Percentiles rank a stretch among this genome's conserved stretches.
These are phyloP conservation scores for Mimas tiliae DNA, from an alignment of 2,888 invertebrate genomes.

Conservation along the genomic window DNA sequence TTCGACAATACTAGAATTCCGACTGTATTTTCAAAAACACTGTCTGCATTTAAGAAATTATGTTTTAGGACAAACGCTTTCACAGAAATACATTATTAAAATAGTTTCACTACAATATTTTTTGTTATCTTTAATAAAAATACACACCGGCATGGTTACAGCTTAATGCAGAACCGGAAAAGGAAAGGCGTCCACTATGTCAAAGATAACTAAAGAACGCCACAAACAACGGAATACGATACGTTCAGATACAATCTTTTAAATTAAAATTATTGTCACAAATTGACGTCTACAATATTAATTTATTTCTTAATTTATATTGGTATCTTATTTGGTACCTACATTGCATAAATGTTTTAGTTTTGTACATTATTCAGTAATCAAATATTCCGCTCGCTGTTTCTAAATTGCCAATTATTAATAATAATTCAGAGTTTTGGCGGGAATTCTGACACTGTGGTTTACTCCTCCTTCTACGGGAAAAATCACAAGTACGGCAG, in stretches of 20 bases:
- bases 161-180: slow-evolving; percentile 85
- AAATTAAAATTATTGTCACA: too few species aligned
- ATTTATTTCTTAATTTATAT: too few species aligned
- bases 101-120: slow-evolving; percentile 50
- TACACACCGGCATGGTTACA: slow-evolving; percentile 86
- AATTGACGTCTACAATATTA: too few species aligned
- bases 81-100: slow-evolving; percentile 52
- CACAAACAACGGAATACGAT: slow-evolving; percentile 38
- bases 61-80: slow-evolving; percentile 13
- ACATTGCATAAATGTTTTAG: too few species aligned
- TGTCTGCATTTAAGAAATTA: slow-evolving; percentile 33
- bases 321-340: too few species aligned
- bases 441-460: too few species aligned
- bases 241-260: not conserved
- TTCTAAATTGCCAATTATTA: too few species aligned
- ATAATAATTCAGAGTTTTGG: too few species aligned
- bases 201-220: slow-evolving; percentile 57
- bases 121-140: slow-evolving; percentile 63
- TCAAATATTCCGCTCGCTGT: too few species aligned
- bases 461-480: too few species aligned
- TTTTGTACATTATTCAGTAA: too few species aligned
- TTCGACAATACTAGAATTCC: slow-evolving; percentile 38
- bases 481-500: too few species aligned
- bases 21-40: slow-evolving; percentile 36
- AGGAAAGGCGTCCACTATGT: slow-evolving; percentile 69